Conservation (phyloP, 2,888 invertebrate genomes). For the Tachina grossa region DNA sequence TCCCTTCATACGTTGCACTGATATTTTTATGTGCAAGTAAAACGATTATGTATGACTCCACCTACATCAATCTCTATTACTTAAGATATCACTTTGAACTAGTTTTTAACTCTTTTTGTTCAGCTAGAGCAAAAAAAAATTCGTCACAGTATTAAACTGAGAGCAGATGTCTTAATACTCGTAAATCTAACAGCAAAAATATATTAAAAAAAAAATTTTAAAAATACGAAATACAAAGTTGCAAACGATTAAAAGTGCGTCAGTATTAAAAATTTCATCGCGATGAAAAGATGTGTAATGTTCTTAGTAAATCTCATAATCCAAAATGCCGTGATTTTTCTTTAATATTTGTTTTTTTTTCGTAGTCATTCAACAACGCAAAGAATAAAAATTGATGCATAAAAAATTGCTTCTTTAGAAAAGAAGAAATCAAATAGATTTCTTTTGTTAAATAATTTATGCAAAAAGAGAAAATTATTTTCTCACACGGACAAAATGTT, state of each 20-base stretch:
- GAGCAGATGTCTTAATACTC: not conserved
- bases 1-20: not conserved
- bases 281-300: constrained; percentile 51
- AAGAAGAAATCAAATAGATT: constrained; percentile 41
- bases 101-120: constrained; percentile 42
- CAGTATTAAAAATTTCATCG: constrained; percentile 52
- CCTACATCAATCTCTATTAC: constrained; percentile 5
- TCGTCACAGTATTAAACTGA: constrained; percentile 7
- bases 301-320: not conserved
- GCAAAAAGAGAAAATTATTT: constrained; percentile 34
- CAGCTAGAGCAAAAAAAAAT: not conserved
- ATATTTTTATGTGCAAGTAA: not conserved
- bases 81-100: constrained; percentile 3
- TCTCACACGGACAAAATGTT: constrained; percentile 1
- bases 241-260: constrained; percentile 50
- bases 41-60: not conserved
- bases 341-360: constrained; percentile 9
- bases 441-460: constrained; percentile 64
- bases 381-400: constrained; percentile 52
- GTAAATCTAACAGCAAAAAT: constrained; percentile 26
- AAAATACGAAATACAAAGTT: constrained; percentile 40
- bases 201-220: not conserved
- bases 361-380: not conserved
- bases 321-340: constrained; percentile 37
- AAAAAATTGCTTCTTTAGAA: constrained; percentile 34